Evolutionary conservation across 2,113 vertebrate species (phyloP).

Genomic region (Gallinago media): DNA sequence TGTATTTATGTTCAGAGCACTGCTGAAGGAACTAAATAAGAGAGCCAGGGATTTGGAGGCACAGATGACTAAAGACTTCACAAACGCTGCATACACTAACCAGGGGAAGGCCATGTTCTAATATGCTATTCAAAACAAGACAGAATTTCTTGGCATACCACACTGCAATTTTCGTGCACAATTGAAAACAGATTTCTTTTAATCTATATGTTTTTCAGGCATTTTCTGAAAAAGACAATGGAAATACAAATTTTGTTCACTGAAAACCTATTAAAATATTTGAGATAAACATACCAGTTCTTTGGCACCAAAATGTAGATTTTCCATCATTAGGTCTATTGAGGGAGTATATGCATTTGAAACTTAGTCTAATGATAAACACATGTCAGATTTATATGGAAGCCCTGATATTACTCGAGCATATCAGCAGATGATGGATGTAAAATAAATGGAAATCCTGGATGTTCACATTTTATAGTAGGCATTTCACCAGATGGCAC

Average conservation of each 20-base stretch:
- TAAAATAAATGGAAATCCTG: background rate
- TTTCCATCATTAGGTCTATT: slow-evolving; percentile 13
- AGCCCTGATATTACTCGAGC: background rate
- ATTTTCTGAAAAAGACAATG: slow-evolving; percentile 32
- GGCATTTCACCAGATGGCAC: background rate
- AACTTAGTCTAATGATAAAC: background rate
- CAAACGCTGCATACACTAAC: background rate
- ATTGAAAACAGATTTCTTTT: slow-evolving; percentile 27
- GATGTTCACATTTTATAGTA: background rate
- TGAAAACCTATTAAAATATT: slow-evolving; percentile 24
- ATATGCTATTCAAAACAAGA: background rate
- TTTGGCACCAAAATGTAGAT: background rate
- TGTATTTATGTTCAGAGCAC: background rate
- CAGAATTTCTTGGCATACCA: background rate
- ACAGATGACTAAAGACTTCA: background rate
- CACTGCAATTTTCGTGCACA: background rate
- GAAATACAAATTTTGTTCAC: slow-evolving; percentile 19
- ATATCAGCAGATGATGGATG: background rate
- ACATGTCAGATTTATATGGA: background rate
- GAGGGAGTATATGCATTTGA: background rate
- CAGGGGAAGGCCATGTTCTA: background rate
- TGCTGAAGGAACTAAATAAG: background rate
- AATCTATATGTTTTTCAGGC: background rate
- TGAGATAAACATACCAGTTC: slow-evolving; percentile 2
- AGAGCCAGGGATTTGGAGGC: background rate